Conservation (phyloP, 2,113 vertebrate genomes). For the Crotalus helleri region DNA sequence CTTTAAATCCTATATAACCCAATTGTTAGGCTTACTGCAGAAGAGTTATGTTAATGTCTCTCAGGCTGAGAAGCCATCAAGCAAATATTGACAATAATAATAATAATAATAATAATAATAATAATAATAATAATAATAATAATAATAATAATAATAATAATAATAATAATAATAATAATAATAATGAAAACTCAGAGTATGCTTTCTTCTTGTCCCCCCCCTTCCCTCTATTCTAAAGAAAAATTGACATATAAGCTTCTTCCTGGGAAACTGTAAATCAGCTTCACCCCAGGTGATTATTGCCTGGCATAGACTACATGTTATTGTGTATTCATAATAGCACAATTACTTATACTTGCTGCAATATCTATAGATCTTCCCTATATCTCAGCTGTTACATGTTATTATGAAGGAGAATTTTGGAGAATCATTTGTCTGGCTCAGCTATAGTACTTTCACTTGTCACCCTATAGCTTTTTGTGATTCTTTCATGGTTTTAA, state of each 20-base stretch:
- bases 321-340: neutral
- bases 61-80: neutral
- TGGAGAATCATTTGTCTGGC: neutral
- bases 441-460: neutral
- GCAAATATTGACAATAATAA: neutral
- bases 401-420: neutral
- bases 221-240: neutral
- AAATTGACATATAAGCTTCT: neutral
- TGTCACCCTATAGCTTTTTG: neutral
- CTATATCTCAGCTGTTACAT: constrained; percentile 1
- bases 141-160: no score
- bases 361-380: neutral
- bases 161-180: no score
- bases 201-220: neutral
- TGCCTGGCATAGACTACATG: neutral
- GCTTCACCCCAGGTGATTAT: neutral
- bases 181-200: neutral
- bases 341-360: neutral
- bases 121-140: no score
- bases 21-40: neutral
- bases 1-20: no score
- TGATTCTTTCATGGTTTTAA: neutral
- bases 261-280: neutral
- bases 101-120: no score
- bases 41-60: neutral